Base-by-base conservation (phyloP, 1,140 invertebrate species). In the Ectropis grisescens region DNA sequence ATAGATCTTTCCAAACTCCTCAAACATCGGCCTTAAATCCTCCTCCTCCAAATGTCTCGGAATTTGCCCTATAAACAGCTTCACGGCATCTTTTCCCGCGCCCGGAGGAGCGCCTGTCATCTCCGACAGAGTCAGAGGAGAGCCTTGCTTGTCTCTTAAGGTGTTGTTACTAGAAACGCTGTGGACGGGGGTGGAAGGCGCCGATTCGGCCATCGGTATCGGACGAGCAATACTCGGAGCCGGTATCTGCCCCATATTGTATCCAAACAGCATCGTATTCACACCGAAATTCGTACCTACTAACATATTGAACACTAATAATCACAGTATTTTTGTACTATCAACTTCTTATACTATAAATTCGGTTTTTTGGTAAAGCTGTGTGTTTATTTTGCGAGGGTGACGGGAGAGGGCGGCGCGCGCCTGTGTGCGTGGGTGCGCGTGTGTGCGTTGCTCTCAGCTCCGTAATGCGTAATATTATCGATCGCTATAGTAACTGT, bases 61-160 rank as follows among this genome's bases (percentile, higher is more conserved):
- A 46, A 97, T 96, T 79, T 97, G 94, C n/a, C 94, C 94, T 22
- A 96, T 91, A 72, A 96, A 96, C 16, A 96, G 84, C 76, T 96
- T 96, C 27, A 95, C 87, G 11, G 93, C 89, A 42, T 87, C 85
- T 38, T 81, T 82, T 3, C 82, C 78, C 11, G 80, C 80, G 1
- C 70, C 76, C 0, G 72, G 72, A 1, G 72, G 72, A 13, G 70
- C 76, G 8, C 76, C 76, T 2, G 76, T 78, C 2, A 66, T 47
- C 47, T 76, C 75, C 1, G 81, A 72, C 4, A 62, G 68, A 1
- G 76, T 79, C 28, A 59, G 22, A 0, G 47, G 47, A 3, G 29
- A 36, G 6, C 16, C 16, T 19, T 19, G 16, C 16, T 19, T 3
- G 16, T 3, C 36, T 29, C 13, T 22, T 32, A 13, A 11, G 47